Conservation (phyloP, 1,140 invertebrate species). For the Arctopsyche grandis region DNA sequence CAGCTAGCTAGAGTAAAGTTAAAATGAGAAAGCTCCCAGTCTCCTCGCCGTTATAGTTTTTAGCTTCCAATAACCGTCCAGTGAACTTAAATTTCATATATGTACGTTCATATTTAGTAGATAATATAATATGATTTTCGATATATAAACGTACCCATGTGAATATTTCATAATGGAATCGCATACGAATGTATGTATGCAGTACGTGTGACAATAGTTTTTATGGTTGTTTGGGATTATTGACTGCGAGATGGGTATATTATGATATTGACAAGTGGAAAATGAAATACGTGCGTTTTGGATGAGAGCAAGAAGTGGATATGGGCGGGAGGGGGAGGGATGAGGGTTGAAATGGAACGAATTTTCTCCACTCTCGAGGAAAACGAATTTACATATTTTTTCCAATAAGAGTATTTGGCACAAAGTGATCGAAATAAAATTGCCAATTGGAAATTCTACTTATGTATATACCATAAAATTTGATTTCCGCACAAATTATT, state of each 20-base stretch:
- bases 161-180: too few relatives aligned
- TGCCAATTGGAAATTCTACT: too few relatives aligned
- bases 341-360: not conserved
- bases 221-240: not conserved
- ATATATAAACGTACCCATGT: too few relatives aligned
- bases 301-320: not conserved
- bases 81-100: too few relatives aligned
- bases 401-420: not conserved
- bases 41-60: not conserved
- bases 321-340: too few relatives aligned
- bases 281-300: slow-evolving; percentile 7
- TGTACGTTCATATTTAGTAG: too few relatives aligned
- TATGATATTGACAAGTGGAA: slow-evolving; percentile 20
- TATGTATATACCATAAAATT: too few relatives aligned
- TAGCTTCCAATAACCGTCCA: too few relatives aligned
- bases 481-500: too few relatives aligned
- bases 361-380: not conserved
- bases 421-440: not conserved
- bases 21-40: not conserved
- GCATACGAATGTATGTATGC: not conserved
- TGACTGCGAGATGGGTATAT: not conserved
- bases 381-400: slow-evolving; percentile 5
- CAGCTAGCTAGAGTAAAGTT: not conserved
- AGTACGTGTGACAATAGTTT: too few relatives aligned
- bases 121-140: not conserved